These are phyloP conservation scores for Mongoloraphidia duomilia DNA, from an alignment of 2,888 invertebrate species.

Conservation along the genomic window DNA sequence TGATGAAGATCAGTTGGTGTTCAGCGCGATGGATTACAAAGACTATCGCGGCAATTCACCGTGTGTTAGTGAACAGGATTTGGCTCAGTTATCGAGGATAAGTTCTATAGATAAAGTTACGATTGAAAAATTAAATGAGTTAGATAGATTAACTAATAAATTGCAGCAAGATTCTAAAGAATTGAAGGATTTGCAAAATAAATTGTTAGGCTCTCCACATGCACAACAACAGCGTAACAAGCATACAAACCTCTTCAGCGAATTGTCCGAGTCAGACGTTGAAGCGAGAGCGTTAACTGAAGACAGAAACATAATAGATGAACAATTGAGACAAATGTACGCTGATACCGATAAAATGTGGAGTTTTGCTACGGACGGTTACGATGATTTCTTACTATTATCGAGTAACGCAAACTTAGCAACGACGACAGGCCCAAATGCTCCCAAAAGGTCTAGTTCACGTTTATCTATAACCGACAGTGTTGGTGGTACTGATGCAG, in stretches of 20 bases:
- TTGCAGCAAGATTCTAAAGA: slow-evolving; percentile 66
- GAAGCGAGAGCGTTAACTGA: slow-evolving; percentile 45
- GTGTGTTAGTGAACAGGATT: slow-evolving; percentile 62
- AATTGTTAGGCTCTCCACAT: slow-evolving; percentile 51
- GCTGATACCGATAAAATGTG: slow-evolving; percentile 43
- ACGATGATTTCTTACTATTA: slow-evolving; percentile 39
- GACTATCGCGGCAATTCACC: slow-evolving; percentile 62
- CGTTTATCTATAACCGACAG: slow-evolving; percentile 47
- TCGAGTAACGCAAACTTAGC: slow-evolving; percentile 32
- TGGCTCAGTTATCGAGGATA: slow-evolving; percentile 58
- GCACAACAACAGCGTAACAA: slow-evolving; percentile 21
- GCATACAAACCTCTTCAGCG: slow-evolving; percentile 13
- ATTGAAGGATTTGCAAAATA: slow-evolving; percentile 57
- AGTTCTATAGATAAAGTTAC: slow-evolving; percentile 65
- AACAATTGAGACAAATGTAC: slow-evolving; percentile 53
- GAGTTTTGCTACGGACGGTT: slow-evolving; percentile 50
- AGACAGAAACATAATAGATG: slow-evolving; percentile 51
- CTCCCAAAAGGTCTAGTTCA: slow-evolving; percentile 43
- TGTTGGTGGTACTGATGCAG: slow-evolving; percentile 44
- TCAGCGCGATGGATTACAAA: slow-evolving; percentile 63
- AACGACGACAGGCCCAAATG: slow-evolving; percentile 21
- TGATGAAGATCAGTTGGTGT: slow-evolving; percentile 47
- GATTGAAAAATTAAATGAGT: slow-evolving; percentile 62
- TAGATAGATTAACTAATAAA: slow-evolving; percentile 61
- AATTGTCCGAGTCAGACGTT: slow-evolving; percentile 31